Conservation (phyloP, 2,888 invertebrate species). For the Andrena minutula region DNA sequence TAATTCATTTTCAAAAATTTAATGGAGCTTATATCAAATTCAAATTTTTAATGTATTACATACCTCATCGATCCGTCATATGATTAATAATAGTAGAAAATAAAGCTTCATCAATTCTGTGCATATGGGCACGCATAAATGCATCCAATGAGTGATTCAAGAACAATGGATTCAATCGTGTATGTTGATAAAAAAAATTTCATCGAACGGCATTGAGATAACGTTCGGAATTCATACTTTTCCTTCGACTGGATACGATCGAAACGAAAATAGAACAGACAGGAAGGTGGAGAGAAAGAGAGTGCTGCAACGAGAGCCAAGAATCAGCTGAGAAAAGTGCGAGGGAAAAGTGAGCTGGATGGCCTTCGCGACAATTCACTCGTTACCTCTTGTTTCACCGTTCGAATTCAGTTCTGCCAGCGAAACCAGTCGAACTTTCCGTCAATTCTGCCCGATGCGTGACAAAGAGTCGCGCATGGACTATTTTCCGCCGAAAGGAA, state of each 20-base stretch:
- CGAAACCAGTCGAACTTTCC: constrained; percentile 47
- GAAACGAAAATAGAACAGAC: constrained; percentile 63
- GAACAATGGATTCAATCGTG: constrained; percentile 39
- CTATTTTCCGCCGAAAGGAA: background rate
- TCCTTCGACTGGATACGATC: constrained; percentile 26
- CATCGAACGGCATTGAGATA: constrained; percentile 42
- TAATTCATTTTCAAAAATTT: background rate
- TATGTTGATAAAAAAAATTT: constrained; percentile 17
- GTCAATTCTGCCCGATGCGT: constrained; percentile 39
- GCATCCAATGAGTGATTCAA: constrained; percentile 10
- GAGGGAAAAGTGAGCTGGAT: constrained; percentile 79
- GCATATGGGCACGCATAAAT: background rate
- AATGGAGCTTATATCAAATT: background rate
- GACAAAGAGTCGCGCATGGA: constrained; percentile 6
- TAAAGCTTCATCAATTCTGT: background rate
- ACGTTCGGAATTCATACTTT: constrained; percentile 52
- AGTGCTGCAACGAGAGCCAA: constrained; percentile 57
- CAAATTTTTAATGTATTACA: background rate
- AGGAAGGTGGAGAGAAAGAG: constrained; percentile 64
- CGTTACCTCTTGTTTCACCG: constrained; percentile 65
- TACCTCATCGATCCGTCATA: background rate
- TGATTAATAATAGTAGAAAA: background rate
- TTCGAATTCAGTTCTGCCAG: constrained; percentile 64
- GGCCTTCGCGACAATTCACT: constrained; percentile 80
- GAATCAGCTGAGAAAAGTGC: constrained; percentile 74